phyloP scores from a whole-genome alignment of 2,888 invertebrate genomes.

The Pristionchus fissidentatus region DNA sequence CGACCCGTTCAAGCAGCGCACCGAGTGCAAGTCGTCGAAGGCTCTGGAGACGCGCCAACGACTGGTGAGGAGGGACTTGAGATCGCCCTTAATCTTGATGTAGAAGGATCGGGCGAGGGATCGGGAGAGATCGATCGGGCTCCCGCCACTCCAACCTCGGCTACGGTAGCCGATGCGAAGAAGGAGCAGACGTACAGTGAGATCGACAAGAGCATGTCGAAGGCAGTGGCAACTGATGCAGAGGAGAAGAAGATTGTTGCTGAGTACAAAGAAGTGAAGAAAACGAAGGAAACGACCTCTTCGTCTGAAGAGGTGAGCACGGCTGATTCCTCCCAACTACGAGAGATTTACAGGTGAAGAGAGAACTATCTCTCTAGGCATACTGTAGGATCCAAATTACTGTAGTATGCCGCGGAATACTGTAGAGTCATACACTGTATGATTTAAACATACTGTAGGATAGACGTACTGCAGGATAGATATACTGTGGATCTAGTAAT shows the following conservation, averaged over 20 bases:
- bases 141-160: background rate
- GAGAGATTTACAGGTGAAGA: constrained; percentile 39
- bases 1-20: background rate
- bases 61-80: background rate
- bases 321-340: background rate
- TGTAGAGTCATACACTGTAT: too few relatives aligned
- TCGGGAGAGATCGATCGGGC: background rate
- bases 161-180: background rate
- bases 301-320: constrained; percentile 1
- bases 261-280: constrained; percentile 2
- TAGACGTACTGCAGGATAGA: background rate
- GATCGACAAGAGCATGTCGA: background rate
- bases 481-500: too few relatives aligned
- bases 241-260: constrained; percentile 12
- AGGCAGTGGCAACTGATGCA: background rate
- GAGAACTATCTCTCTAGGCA: too few relatives aligned
- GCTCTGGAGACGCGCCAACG: constrained; percentile 22
- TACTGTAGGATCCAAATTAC: too few relatives aligned
- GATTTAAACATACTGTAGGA: too few relatives aligned
- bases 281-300: background rate
- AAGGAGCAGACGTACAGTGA: background rate
- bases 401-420: too few relatives aligned
- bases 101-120: constrained; percentile 12
- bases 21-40: background rate
- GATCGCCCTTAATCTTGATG: background rate